Conservation (phyloP, 92 coral and sea anemone species). For the Hydrozoanthus gracilis region DNA sequence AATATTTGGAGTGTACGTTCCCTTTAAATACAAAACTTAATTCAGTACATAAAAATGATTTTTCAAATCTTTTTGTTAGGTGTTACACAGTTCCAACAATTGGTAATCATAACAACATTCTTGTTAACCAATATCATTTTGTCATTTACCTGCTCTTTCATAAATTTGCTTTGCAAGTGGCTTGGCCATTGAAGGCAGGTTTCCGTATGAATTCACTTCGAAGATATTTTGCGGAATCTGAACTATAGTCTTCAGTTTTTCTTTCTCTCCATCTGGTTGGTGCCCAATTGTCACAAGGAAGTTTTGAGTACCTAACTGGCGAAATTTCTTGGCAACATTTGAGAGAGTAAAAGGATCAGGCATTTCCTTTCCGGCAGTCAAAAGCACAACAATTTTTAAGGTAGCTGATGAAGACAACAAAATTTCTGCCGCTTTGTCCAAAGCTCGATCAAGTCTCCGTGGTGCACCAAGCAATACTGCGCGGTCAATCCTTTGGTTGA, state of each 20-base stretch:
- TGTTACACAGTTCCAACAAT: no score
- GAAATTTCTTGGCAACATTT: constrained; percentile 35
- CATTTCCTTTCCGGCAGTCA: constrained; percentile 36
- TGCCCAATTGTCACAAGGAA: constrained; percentile 42
- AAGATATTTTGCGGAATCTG: constrained; percentile 36
- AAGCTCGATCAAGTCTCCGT: constrained; percentile 40
- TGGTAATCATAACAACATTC: background rate
- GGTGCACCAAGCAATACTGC: constrained; percentile 37
- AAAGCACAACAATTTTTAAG: constrained; percentile 32
- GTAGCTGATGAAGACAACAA: constrained; percentile 33
- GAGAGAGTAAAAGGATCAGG: constrained; percentile 38
- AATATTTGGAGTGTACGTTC: no score
- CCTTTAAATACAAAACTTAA: no score
- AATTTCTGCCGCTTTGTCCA: constrained; percentile 36
- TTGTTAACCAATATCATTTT: background rate
- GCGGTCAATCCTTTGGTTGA: constrained; percentile 26
- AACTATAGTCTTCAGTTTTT: constrained; percentile 30
- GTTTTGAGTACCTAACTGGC: constrained; percentile 39
- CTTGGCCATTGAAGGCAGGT: constrained; percentile 26
- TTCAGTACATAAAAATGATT: no score
- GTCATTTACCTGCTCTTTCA: constrained; percentile 32
- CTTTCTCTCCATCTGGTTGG: constrained; percentile 32
- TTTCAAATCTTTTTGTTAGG: no score
- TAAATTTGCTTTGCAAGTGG: constrained; percentile 45
- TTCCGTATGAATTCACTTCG: constrained; percentile 41